These are phyloP conservation scores for Dryoscopus gambensis DNA, from an alignment of 2,113 vertebrate species.

Conservation along the genomic window DNA sequence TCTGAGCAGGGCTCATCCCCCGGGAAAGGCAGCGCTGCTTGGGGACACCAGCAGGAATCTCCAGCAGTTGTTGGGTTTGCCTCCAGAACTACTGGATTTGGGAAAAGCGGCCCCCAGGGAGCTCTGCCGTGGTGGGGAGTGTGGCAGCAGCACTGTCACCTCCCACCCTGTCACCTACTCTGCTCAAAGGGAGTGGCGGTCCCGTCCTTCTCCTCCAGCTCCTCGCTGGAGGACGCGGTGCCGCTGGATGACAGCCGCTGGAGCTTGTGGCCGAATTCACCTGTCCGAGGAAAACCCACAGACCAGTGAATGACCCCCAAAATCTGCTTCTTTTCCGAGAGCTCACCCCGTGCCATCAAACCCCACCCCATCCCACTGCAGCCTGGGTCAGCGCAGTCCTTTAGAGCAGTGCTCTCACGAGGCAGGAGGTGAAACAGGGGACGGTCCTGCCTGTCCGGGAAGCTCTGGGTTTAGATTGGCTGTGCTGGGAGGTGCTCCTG, in stretches of 20 bases:
- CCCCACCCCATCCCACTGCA: neutral
- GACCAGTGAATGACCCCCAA: fast-evolving
- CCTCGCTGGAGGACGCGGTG: slow-evolving; percentile 83
- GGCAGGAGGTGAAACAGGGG: neutral
- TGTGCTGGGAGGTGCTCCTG: neutral
- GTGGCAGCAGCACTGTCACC: neutral
- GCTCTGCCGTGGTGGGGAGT: fast-evolving
- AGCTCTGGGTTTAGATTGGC: neutral
- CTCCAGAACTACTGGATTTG: neutral
- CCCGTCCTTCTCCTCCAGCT: slow-evolving; percentile 81
- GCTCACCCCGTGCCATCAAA: neutral
- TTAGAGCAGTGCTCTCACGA: neutral
- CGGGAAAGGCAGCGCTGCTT: neutral
- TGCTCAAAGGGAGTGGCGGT: slow-evolving; percentile 75
- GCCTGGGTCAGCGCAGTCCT: neutral
- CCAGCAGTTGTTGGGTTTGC: fast-evolving
- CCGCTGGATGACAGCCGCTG: slow-evolving; percentile 79
- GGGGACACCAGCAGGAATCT: neutral
- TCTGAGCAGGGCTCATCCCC: neutral
- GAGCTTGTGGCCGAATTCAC: slow-evolving; percentile 79
- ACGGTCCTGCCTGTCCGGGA: neutral
- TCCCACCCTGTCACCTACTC: slow-evolving; percentile 57
- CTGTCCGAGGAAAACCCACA: slow-evolving; percentile 48
- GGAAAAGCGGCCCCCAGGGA: neutral
- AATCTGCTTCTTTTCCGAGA: neutral